These are phyloP conservation scores for Ophthalmolycus amberensis DNA, from an alignment of 2,113 vertebrate genomes.

Conservation along the genomic window DNA sequence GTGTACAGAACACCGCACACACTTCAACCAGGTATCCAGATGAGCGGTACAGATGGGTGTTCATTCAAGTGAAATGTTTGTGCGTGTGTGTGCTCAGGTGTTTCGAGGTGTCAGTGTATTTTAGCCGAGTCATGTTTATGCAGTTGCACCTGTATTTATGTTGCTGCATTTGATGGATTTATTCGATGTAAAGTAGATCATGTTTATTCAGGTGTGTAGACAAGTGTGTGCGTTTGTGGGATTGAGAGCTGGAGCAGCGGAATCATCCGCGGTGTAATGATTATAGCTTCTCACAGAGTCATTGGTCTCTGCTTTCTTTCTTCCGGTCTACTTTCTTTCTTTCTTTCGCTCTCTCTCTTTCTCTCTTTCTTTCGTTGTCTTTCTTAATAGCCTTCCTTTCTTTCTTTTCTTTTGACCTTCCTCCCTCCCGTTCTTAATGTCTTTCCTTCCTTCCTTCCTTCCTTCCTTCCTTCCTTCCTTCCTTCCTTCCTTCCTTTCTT, in stretches of 20 bases:
- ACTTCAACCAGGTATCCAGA: neutral
- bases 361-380: neutral
- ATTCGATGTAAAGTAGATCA: constrained; percentile 8
- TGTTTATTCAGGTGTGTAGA: constrained; percentile 59
- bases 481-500: neutral
- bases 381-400: neutral
- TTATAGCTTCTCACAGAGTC: constrained; percentile 6
- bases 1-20: constrained; percentile 26
- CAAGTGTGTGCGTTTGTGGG: constrained; percentile 33
- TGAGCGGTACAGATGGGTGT: neutral
- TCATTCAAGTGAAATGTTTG: neutral
- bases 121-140: constrained; percentile 20
- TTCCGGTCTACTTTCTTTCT: neutral
- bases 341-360: neutral
- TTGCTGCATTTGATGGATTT: constrained; percentile 26
- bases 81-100: neutral
- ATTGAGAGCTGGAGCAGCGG: constrained; percentile 16
- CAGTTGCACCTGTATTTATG: constrained; percentile 33
- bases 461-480: neutral
- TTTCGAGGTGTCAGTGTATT: neutral
- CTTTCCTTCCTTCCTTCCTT: neutral
- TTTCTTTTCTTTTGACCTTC: neutral
- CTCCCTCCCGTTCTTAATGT: neutral
- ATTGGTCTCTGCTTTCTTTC: neutral
- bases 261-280: constrained; percentile 23